A percentile compares a stretch with the other conserved stretches of the same genome.
Evolutionary conservation across 1,140 invertebrate genomes (phyloP).

Genomic region (Holotrichia oblita): DNA sequence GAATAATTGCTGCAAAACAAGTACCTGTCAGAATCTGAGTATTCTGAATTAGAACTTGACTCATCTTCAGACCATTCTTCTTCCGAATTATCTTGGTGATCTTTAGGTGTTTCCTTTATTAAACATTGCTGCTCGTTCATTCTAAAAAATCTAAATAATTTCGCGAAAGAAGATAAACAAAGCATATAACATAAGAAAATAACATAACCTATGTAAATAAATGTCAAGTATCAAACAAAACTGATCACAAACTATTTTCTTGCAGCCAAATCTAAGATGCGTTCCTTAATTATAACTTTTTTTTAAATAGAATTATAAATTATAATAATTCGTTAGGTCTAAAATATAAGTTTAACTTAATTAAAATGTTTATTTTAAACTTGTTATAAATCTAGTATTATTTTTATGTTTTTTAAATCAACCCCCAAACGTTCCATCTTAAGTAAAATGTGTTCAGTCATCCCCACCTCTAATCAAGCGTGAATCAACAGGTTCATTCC

Average conservation of each 20-base stretch:
- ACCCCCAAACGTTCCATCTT: background rate
- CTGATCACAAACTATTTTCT: background rate
- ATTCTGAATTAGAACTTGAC: slow-evolving; percentile 54
- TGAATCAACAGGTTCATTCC: slow-evolving; percentile 20
- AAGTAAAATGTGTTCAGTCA: background rate
- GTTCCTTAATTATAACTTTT: background rate
- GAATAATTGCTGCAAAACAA: slow-evolving; percentile 45
- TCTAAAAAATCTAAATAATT: slow-evolving; percentile 2
- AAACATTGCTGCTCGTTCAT: slow-evolving; percentile 41
- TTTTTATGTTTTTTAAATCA: background rate
- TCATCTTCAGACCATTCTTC: slow-evolving; percentile 47
- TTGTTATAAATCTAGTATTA: background rate
- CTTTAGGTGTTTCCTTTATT: slow-evolving; percentile 3
- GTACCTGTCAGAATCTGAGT: slow-evolving; percentile 55
- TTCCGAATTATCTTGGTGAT: slow-evolving; percentile 44
- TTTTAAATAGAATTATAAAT: too few relatives aligned
- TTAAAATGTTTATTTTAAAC: background rate
- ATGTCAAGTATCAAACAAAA: background rate
- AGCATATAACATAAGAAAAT: background rate
- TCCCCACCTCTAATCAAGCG: slow-evolving; percentile 15
- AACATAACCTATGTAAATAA: background rate
- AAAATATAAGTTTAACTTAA: too few relatives aligned
- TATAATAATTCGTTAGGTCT: too few relatives aligned
- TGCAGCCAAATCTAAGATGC: background rate
- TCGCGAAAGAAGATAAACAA: slow-evolving; percentile 2